Conservation (phyloP, 35 echinoderm and acorn worm genomes). For the Acanthaster planci region DNA sequence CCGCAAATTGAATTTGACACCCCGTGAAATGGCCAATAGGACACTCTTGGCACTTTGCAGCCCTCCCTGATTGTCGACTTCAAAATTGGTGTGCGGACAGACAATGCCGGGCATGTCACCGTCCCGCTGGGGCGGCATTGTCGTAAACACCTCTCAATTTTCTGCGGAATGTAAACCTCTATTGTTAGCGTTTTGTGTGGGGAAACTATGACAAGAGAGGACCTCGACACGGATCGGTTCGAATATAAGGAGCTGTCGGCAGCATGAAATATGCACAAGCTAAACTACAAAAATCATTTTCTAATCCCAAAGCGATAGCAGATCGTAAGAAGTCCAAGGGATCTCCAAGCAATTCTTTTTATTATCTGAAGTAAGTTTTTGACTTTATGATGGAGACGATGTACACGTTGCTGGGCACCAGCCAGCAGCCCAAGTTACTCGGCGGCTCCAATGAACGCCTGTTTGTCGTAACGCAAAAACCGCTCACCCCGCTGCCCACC, state of each 20-base stretch:
- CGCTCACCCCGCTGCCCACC: neutral
- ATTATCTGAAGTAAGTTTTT: too few relatives aligned
- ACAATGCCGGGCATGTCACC: neutral
- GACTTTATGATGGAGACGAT: slow-evolving; percentile 1
- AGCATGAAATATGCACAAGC: too few relatives aligned
- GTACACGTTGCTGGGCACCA: neutral
- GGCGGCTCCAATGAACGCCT: neutral
- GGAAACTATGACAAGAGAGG: too few relatives aligned
- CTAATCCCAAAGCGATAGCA: too few relatives aligned
- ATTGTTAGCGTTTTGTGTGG: neutral
- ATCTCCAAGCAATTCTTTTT: too few relatives aligned
- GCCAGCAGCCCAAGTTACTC: neutral
- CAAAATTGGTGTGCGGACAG: neutral
- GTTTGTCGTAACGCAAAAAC: neutral
- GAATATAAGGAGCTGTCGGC: too few relatives aligned
- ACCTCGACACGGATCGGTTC: too few relatives aligned
- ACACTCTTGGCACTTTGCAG: neutral
- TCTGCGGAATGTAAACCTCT: slow-evolving; percentile 3
- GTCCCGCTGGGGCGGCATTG: neutral
- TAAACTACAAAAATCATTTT: too few relatives aligned
- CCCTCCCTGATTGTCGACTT: neutral
- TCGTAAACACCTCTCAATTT: slow-evolving; percentile 8
- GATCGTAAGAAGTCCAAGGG: too few relatives aligned
- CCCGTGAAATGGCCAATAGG: neutral
- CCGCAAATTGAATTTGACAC: neutral